Evolutionary conservation across 2,797 vertebrate species (phyloP).

Genomic region (Sus cebifrons): DNA sequence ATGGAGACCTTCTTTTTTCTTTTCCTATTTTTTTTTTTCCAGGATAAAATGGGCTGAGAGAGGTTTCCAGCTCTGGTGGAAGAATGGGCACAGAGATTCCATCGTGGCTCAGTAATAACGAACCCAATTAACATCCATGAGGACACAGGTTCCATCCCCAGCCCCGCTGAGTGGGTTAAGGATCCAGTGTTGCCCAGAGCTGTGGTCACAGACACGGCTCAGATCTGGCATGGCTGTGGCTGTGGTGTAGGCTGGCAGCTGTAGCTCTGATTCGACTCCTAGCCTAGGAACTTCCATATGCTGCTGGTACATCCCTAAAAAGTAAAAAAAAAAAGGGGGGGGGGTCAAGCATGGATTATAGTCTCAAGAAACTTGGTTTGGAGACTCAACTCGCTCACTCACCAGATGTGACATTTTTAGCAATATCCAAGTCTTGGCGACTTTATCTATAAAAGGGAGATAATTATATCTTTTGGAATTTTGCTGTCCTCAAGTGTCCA

Average conservation of each 20-base stretch:
- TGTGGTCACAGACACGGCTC: too few relatives aligned
- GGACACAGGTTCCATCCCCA: too few relatives aligned
- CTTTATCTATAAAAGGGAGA: slow-evolving; percentile 50
- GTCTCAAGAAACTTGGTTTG: not conserved
- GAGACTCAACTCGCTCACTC: slow-evolving; percentile 19
- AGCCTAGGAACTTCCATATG: too few relatives aligned
- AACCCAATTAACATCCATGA: too few relatives aligned
- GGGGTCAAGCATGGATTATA: not conserved
- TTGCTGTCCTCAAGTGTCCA: not conserved
- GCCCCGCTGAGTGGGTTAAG: too few relatives aligned
- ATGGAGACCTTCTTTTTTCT: slow-evolving; percentile 2
- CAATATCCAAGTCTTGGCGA: not conserved
- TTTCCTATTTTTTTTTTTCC: not conserved
- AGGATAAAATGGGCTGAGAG: not conserved
- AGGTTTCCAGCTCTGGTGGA: not conserved
- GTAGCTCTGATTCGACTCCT: too few relatives aligned
- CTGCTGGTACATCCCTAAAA: too few relatives aligned
- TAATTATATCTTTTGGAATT: slow-evolving; percentile 13
- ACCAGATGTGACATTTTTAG: not conserved
- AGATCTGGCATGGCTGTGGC: too few relatives aligned
- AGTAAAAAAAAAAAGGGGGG: too few relatives aligned
- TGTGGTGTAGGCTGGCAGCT: too few relatives aligned
- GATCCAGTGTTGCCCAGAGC: too few relatives aligned
- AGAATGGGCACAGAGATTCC: not conserved
- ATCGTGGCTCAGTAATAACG: too few relatives aligned